Conservation (phyloP, 2,113 vertebrate species). For the Gopherus evgoodei region DNA sequence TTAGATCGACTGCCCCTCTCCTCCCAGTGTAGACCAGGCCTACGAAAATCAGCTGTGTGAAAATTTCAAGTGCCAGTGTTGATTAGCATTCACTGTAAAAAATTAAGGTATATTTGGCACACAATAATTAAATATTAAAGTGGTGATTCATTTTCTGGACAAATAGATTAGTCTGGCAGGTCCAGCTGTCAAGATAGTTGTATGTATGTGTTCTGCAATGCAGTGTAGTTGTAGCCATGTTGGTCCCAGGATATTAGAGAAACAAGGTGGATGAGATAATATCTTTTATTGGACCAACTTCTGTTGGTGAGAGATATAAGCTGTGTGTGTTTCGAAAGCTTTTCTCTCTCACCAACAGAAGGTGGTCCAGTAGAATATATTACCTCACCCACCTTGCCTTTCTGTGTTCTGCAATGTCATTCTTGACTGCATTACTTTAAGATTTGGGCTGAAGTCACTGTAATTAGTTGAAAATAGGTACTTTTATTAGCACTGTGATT, state of each 20-base stretch:
- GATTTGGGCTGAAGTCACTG: slow-evolving; percentile 21
- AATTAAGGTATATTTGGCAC: slow-evolving; percentile 13
- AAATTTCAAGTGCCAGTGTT: not conserved
- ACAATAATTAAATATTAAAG: slow-evolving; percentile 17
- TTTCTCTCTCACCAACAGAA: too few relatives aligned
- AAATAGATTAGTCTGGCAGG: slow-evolving; percentile 28
- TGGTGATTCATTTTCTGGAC: slow-evolving; percentile 39
- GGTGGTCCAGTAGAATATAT: too few relatives aligned
- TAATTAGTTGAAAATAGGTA: slow-evolving; percentile 4
- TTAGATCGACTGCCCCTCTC: too few relatives aligned
- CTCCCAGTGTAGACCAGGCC: too few relatives aligned
- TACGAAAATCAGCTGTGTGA: not conserved
- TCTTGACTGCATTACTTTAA: not conserved
- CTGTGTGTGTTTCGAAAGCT: too few relatives aligned
- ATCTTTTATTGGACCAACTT: too few relatives aligned
- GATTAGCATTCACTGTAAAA: slow-evolving; percentile 40
- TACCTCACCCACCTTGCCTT: too few relatives aligned
- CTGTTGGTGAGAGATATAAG: too few relatives aligned
- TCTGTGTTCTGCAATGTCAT: not conserved
- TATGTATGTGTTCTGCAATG: not conserved
- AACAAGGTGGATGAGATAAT: too few relatives aligned
- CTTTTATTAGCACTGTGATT: slow-evolving; percentile 6
- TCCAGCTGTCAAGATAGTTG: not conserved
- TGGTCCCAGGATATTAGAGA: too few relatives aligned
- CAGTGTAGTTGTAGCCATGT: too few relatives aligned